Percentiles rank a stretch among this genome's conserved stretches.
Evolutionary conservation across 2,797 vertebrate genomes (phyloP).

Genomic region (Protonibea diacanthus): DNA sequence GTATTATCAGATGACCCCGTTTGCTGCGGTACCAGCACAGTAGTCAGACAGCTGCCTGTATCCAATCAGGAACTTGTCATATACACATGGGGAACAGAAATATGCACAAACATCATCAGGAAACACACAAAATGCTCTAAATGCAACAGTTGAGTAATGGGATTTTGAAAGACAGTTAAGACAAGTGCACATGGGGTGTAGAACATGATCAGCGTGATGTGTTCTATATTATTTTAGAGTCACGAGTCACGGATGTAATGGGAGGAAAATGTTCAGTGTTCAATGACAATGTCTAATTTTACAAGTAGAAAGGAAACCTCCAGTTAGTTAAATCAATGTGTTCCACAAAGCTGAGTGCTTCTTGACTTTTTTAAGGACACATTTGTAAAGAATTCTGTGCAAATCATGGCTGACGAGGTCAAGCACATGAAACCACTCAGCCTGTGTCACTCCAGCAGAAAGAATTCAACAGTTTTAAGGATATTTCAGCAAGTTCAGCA

Average conservation of each 20-base stretch:
- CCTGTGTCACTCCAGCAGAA: neutral
- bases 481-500: neutral
- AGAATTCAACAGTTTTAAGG: neutral
- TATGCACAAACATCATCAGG: too few relatives aligned
- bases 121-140: too few relatives aligned
- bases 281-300: neutral
- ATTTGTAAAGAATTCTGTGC: neutral
- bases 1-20: neutral
- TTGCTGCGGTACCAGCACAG: neutral
- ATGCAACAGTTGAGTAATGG: neutral
- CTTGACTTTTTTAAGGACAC: too few relatives aligned
- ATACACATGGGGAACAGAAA: neutral
- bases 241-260: neutral
- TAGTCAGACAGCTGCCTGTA: neutral
- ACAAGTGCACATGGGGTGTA: neutral
- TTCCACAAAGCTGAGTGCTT: neutral
- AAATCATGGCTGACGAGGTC: too few relatives aligned
- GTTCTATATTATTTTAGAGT: neutral
- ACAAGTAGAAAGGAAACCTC: neutral
- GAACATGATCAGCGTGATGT: neutral
- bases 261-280: neutral
- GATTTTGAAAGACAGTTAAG: neutral
- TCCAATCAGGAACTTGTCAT: neutral
- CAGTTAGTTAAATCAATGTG: neutral
- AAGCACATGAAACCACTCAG: neutral